phyloP scores from a whole-genome alignment of 1,140 invertebrate species.

The Agraylea sexmaculata region DNA sequence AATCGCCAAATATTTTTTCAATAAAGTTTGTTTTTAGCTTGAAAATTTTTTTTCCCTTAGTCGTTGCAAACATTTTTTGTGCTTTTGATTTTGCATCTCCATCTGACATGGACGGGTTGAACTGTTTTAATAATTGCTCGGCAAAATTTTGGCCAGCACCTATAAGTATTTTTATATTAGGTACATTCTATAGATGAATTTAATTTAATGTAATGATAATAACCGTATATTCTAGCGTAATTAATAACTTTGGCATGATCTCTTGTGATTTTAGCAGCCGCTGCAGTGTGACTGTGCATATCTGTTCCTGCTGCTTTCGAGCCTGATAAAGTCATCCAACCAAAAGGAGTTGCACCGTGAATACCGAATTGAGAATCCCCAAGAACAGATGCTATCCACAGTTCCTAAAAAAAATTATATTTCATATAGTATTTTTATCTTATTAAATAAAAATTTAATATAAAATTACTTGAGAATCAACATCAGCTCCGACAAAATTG shows the following conservation, averaged over 20 bases:
- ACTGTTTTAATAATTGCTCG: constrained; percentile 78
- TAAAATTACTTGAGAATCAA: constrained; percentile 63
- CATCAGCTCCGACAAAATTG: constrained; percentile 93
- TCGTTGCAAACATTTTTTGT: constrained; percentile 79
- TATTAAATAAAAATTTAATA: constrained; percentile 1
- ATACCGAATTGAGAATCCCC: constrained; percentile 71
- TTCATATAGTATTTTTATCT: not conserved
- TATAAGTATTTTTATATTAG: constrained; percentile 11
- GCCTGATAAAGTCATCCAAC: constrained; percentile 93
- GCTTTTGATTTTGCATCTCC: constrained; percentile 73
- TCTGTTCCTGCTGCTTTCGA: constrained; percentile 86
- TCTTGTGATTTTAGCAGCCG: constrained; percentile 76
- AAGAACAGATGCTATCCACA: constrained; percentile 95
- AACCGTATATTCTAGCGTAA: constrained; percentile 95
- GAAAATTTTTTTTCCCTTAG: constrained; percentile 70
- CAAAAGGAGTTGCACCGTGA: constrained; percentile 81
- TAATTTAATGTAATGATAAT: constrained; percentile 7
- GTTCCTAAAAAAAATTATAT: constrained; percentile 53
- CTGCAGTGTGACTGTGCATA: constrained; percentile 92
- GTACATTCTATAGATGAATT: not conserved
- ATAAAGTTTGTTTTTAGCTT: constrained; percentile 46
- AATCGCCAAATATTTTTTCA: constrained; percentile 16
- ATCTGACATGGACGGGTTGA: constrained; percentile 74
- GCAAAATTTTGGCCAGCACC: constrained; percentile 86
- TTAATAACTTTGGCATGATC: constrained; percentile 97